Evolutionary conservation across 1,140 invertebrate species (phyloP).

Genomic region (Heliconius melpomene): DNA sequence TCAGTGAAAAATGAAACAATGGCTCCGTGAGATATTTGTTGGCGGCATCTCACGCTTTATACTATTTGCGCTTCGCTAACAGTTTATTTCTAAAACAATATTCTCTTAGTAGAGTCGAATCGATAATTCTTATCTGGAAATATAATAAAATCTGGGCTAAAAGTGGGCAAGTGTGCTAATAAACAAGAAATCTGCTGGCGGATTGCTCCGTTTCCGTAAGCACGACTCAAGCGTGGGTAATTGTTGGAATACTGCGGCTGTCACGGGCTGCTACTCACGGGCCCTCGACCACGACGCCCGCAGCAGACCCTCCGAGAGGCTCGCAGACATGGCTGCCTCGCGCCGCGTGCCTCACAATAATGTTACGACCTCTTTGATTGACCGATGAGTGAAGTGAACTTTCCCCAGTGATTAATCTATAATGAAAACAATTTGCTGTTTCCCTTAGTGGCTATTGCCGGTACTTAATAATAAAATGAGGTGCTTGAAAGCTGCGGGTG

Average conservation of each 20-base stretch:
- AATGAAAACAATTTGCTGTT: constrained; percentile 29
- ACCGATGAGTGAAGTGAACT: constrained; percentile 63
- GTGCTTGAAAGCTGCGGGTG: constrained; percentile 75
- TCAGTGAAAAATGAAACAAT: constrained; percentile 69
- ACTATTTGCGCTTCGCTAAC: constrained; percentile 32
- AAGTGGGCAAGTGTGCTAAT: constrained; percentile 40
- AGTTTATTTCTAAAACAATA: constrained; percentile 4
- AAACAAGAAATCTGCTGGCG: constrained; percentile 53
- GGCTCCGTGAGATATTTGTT: constrained; percentile 69
- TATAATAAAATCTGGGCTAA: constrained; percentile 39
- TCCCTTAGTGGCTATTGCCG: constrained; percentile 47
- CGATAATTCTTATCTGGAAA: constrained; percentile 17
- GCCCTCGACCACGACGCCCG: constrained; percentile 69
- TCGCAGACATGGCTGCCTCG: constrained; percentile 71
- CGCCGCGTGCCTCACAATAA: constrained; percentile 51
- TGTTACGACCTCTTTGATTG: constrained; percentile 60
- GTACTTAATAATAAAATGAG: constrained; percentile 67
- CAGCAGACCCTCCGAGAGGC: constrained; percentile 67
- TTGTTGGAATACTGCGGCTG: constrained; percentile 72
- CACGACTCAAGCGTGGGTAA: constrained; percentile 70
- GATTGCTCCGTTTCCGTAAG: constrained; percentile 62
- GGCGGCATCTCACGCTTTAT: constrained; percentile 1
- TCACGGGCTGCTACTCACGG: constrained; percentile 72
- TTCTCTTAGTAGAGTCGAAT: constrained; percentile 25
- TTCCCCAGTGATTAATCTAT: constrained; percentile 41